phyloP scores from a whole-genome alignment of 2,888 invertebrate species.

The Eugnorisma glareosa region DNA sequence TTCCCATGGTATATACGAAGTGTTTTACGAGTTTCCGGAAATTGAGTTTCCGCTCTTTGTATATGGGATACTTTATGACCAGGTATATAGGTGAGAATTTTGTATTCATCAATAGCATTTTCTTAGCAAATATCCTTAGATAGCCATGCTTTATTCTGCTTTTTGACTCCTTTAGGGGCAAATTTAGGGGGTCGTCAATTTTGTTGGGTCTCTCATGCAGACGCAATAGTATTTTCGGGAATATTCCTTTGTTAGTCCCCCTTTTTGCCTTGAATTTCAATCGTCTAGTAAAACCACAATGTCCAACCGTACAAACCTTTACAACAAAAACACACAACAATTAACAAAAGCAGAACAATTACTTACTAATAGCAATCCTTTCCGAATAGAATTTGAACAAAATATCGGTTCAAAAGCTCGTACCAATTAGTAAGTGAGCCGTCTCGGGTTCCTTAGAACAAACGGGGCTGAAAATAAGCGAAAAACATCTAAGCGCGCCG shows the following conservation, averaged over 20 bases:
- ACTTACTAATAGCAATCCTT: conserved; percentile 72
- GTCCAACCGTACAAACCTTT: background rate
- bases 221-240: background rate
- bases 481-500: conserved; percentile 83
- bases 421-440: conserved; percentile 87
- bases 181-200: background rate
- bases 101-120: background rate
- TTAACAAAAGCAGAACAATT: conserved; percentile 58
- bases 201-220: too few relatives aligned
- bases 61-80: background rate
- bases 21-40: background rate
- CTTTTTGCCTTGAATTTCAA: background rate
- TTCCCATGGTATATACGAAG: background rate
- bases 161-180: background rate
- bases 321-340: conserved; percentile 31
- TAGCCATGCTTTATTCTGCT: background rate
- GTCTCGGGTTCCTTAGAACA: conserved; percentile 80
- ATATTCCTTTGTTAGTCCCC: background rate
- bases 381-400: conserved; percentile 71
- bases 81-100: background rate
- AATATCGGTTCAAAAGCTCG: conserved; percentile 75
- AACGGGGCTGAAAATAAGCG: conserved; percentile 80
- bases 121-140: background rate
- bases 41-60: background rate
- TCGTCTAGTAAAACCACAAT: background rate